Evolutionary conservation across 2,797 vertebrate genomes (phyloP).

Genomic region (Florisuga fusca): DNA sequence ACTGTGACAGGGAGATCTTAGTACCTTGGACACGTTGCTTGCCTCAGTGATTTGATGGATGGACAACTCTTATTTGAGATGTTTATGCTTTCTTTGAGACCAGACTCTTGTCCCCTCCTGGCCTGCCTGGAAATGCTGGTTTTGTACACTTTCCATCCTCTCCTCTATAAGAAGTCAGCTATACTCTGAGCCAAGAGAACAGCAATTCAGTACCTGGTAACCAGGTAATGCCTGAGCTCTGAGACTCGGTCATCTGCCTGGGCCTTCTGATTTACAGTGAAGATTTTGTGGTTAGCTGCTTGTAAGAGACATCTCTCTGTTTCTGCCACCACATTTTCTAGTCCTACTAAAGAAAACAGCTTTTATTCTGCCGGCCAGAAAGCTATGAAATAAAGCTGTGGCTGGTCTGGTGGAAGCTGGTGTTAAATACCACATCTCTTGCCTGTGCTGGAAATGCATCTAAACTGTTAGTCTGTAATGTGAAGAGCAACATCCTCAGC

Average conservation of each 20-base stretch:
- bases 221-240: not conserved
- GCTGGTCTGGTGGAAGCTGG: not conserved
- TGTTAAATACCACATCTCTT: not conserved
- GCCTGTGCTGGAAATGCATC: not conserved
- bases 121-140: not conserved
- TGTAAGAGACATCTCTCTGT: not conserved
- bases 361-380: not conserved
- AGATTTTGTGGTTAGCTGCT: not conserved
- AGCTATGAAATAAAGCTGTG: not conserved
- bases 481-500: not conserved
- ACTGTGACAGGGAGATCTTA: not conserved
- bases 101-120: not conserved
- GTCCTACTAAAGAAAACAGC: not conserved
- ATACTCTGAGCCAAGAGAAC: not conserved
- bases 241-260: not conserved
- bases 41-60: not conserved
- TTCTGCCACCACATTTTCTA: not conserved
- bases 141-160: not conserved
- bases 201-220: not conserved
- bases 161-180: not conserved
- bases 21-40: not conserved
- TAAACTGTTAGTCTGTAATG: not conserved
- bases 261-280: not conserved
- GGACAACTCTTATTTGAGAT: not conserved
- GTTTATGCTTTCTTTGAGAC: not conserved